Evolutionary conservation across 1,140 invertebrate species (phyloP).

Genomic region (Bombus picipes): DNA sequence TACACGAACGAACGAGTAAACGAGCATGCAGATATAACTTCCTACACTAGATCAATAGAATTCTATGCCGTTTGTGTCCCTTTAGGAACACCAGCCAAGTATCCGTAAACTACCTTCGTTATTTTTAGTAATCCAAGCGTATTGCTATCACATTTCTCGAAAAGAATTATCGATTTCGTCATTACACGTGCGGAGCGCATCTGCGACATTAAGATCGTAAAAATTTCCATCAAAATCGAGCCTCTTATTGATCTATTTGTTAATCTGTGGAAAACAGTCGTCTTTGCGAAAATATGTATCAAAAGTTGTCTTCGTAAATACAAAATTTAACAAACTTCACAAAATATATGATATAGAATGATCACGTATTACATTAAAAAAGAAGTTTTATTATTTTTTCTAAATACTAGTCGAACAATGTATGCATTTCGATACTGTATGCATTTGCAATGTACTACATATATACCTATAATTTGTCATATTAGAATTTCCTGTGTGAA

Average conservation of each 20-base stretch:
- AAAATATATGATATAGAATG: too few relatives aligned
- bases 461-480: background rate
- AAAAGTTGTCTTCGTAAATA: too few relatives aligned
- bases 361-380: too few relatives aligned
- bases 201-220: background rate
- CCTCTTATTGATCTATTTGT: too few relatives aligned
- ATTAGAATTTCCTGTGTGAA: background rate
- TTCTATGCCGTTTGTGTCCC: constrained; percentile 14
- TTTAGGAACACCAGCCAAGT: constrained; percentile 24
- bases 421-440: background rate
- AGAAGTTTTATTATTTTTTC: too few relatives aligned
- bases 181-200: background rate
- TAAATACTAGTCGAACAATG: too few relatives aligned
- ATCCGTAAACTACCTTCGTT: constrained; percentile 49
- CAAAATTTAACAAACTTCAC: too few relatives aligned
- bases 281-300: background rate
- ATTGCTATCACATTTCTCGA: background rate
- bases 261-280: background rate
- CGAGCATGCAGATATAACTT: constrained; percentile 10
- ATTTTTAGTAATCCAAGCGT: constrained; percentile 66
- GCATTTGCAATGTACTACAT: background rate
- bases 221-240: background rate
- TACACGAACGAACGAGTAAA: background rate
- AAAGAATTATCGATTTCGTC: constrained; percentile 26
- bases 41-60: constrained; percentile 50